phyloP scores from a whole-genome alignment of 2,888 invertebrate species.

The Ichneumoninae sp. region DNA sequence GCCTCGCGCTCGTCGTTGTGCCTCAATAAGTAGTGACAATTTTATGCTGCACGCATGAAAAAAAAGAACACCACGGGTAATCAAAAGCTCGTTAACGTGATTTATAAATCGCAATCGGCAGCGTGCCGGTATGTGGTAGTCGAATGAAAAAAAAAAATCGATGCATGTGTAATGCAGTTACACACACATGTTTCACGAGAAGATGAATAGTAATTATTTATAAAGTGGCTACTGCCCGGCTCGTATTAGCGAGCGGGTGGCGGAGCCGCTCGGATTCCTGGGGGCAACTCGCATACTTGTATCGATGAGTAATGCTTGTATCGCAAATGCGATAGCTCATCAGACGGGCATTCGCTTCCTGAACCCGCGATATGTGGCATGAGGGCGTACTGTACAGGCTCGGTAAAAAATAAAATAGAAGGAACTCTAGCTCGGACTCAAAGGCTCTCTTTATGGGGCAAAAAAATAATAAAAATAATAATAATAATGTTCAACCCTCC shows the following conservation, averaged over 20 bases:
- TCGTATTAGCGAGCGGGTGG: constrained; percentile 31
- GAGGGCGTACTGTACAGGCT: neutral
- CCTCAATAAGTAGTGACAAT: constrained; percentile 79
- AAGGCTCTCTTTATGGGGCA: too few species aligned
- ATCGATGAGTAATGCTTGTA: constrained; percentile 48
- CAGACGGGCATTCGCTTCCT: constrained; percentile 16
- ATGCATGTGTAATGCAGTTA: neutral
- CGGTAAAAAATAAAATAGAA: neutral
- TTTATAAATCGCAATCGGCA: constrained; percentile 79
- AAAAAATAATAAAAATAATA: constrained; percentile 1
- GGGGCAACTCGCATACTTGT: constrained; percentile 5
- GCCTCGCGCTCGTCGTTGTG: constrained; percentile 44
- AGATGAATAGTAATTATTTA: constrained; percentile 62
- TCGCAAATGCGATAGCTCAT: constrained; percentile 26
- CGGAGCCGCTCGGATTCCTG: constrained; percentile 25
- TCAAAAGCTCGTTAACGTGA: constrained; percentile 83
- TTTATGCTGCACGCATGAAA: constrained; percentile 73
- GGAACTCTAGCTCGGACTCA: neutral
- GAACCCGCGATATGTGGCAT: neutral
- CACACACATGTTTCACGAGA: constrained; percentile 7
- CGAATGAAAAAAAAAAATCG: constrained; percentile 22
- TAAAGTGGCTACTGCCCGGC: constrained; percentile 35
- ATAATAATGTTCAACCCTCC: constrained; percentile 30
- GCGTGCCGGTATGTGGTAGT: constrained; percentile 32
- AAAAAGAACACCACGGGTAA: constrained; percentile 73